Evolutionary conservation across 2,113 vertebrate species (phyloP), one percentile per base, ranked within the genome.

Genomic region (Lichenostomus cassidix): DNA sequence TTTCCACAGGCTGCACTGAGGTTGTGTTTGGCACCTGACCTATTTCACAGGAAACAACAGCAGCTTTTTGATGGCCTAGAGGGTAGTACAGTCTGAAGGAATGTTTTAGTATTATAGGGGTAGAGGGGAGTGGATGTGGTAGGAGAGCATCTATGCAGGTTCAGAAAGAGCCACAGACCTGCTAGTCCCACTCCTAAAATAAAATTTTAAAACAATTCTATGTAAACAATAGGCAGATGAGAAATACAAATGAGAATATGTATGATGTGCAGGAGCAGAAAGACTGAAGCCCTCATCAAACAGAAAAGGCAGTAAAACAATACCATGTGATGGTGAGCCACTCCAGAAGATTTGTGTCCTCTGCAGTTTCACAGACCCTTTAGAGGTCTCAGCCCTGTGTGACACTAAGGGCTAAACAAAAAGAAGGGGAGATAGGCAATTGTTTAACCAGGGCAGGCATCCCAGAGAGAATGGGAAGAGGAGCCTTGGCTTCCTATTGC

Each of bases 11-110:
- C 89, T 89, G 33, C 55, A 23, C 22, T 56, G 56, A 56, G 76
- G 86, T 94, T 97, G 76, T 94, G 56, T 81, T 97, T 97, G 95
- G 94, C 95, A 96, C 64, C 64, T 68, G 29, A 92, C 80, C 35
- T 93, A 93, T 93, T 94, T 93, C 83, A 84, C 80, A 87, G 89
- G 92, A 96, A 96, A 92, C 5, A 12, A 91, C 95, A 96, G 79
- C 85, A 96, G 46, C 39, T 27, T 89, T 74, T 77, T 92, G 83
- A 78, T 83, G 60, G 83, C 44, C 59, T 86, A 83, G 88, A 77
- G 64, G 49, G 50, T 59, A n/a, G 63, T 58, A n/a, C 28, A 83
- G 47, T 56, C 83, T 88, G 81, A 83, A 88, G 58, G 80, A 83
- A 89, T 68, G 33, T 78, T 83, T 89, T 31, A 47, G 33, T 65